Conservation (phyloP, 2,888 invertebrate species). For the Sesia bembeciformis region DNA sequence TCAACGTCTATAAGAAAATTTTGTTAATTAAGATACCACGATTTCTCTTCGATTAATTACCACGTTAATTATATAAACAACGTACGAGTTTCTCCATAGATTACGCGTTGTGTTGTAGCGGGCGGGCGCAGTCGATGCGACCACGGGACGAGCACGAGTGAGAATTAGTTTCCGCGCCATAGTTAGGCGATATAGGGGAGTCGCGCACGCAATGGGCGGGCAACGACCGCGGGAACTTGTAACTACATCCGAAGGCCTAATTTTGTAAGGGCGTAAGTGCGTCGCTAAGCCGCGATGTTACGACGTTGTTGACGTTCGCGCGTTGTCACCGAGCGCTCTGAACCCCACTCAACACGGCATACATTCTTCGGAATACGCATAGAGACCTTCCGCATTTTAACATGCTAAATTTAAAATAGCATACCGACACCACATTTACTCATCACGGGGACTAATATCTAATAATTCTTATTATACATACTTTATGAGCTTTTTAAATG, state of each 20-base stretch:
- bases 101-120: no score
- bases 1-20: no score
- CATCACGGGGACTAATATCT: neutral
- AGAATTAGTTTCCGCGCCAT: conserved; percentile 43
- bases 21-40: no score
- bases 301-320: conserved; percentile 23
- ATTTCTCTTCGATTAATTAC: no score
- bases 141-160: conserved; percentile 5
- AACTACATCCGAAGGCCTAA: conserved; percentile 56
- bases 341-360: conserved; percentile 45
- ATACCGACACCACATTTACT: neutral
- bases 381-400: conserved; percentile 31
- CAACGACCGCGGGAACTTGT: conserved; percentile 73
- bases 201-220: conserved; percentile 57
- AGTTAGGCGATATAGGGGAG: conserved; percentile 62
- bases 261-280: conserved; percentile 43
- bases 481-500: no score
- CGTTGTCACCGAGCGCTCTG: conserved; percentile 44
- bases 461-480: neutral
- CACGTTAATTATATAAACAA: no score
- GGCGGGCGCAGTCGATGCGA: neutral
- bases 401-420: conserved; percentile 4
- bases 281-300: conserved; percentile 17
- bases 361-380: conserved; percentile 44
- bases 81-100: no score